These are phyloP conservation scores for Urocitellus parryii DNA, from an alignment of 2,113 vertebrate species.

Conservation along the genomic window DNA sequence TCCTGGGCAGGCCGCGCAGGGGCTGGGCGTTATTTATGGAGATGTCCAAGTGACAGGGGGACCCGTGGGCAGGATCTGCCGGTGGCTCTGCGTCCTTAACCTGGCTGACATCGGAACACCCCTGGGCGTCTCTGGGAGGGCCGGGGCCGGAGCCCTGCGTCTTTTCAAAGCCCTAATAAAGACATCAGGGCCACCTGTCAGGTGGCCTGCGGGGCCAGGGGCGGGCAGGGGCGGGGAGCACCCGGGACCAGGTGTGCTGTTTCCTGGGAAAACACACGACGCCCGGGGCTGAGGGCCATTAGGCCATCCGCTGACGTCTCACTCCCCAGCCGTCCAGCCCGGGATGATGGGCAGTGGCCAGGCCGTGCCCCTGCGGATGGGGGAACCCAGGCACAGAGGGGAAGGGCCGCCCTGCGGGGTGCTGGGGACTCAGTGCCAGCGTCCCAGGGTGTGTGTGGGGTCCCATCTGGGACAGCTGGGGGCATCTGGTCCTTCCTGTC, in stretches of 20 bases:
- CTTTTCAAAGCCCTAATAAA: conserved; percentile 88
- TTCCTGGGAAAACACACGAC: conserved; percentile 84
- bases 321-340: neutral
- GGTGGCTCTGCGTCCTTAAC: conserved; percentile 70
- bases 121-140: conserved; percentile 70
- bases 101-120: conserved; percentile 85
- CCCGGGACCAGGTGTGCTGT: conserved; percentile 92
- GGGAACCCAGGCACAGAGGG: neutral
- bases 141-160: conserved; percentile 77
- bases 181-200: conserved; percentile 90
- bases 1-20: too few species aligned
- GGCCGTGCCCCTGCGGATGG: neutral
- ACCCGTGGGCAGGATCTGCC: too few species aligned
- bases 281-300: too few species aligned
- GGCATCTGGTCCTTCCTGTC: rapidly evolving
- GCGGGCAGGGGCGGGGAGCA: conserved; percentile 82
- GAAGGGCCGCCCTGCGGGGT: too few species aligned
- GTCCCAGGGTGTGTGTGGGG: too few species aligned
- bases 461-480: too few species aligned
- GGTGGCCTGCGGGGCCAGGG: conserved; percentile 80
- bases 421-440: rapidly evolving
- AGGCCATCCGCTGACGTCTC: conserved; percentile 77
- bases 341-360: neutral
- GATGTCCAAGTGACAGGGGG: too few species aligned
- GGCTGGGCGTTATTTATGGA: too few species aligned